A percentile compares a stretch with the other conserved stretches of the same genome.
phyloP scores from a whole-genome alignment of 2,797 vertebrate species.

The Halcyon leucocephala region DNA sequence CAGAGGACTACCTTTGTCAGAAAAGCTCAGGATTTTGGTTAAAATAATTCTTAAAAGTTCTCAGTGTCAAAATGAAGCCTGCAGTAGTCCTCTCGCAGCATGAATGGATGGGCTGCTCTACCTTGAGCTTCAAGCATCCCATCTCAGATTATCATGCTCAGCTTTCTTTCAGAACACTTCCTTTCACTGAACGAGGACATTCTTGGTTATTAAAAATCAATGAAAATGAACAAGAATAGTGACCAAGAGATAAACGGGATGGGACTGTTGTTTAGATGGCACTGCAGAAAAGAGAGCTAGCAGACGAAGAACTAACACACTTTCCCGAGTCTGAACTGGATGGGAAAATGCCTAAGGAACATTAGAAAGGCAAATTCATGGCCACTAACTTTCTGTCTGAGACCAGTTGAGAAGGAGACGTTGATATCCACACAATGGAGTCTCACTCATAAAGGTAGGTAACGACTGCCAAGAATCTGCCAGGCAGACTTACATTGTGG shows the following conservation, averaged over 20 bases:
- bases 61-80: not conserved
- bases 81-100: not conserved
- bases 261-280: not conserved
- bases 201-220: not conserved
- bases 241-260: not conserved
- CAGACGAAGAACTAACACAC: not conserved
- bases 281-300: not conserved
- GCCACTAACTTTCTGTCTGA: conserved; percentile 46
- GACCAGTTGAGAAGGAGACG: conserved; percentile 24
- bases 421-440: conserved; percentile 52
- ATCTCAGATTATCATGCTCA: not conserved
- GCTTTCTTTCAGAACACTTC: not conserved
- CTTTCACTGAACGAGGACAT: not conserved
- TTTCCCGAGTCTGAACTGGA: not conserved
- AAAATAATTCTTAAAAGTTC: not conserved
- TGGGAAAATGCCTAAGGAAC: conserved; percentile 23
- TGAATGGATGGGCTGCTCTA: not conserved
- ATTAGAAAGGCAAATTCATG: conserved; percentile 57
- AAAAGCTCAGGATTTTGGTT: not conserved
- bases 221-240: not conserved
- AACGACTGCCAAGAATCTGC: conserved; percentile 58
- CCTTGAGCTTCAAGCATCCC: not conserved
- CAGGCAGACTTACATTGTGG: conserved; percentile 23
- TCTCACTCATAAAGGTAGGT: conserved; percentile 47
- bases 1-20: not conserved